Evolutionary conservation across 2,888 invertebrate species (phyloP).

Genomic region (Cantharis lateralis): DNA sequence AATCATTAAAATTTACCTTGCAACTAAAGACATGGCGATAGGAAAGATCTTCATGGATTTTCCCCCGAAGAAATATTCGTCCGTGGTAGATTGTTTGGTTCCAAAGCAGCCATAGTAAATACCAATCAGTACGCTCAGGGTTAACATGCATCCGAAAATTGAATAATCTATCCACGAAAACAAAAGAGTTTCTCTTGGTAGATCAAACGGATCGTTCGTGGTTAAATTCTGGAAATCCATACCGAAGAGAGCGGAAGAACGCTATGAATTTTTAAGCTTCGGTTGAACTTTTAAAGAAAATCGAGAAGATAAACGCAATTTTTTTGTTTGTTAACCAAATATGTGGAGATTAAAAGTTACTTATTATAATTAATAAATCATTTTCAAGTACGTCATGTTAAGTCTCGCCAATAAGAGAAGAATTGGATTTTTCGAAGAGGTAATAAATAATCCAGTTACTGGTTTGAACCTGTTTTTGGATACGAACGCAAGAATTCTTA

Average conservation of each 20-base stretch:
- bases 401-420: too few relatives aligned
- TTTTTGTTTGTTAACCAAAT: not conserved
- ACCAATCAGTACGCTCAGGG: constrained; percentile 41
- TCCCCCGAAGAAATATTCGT: constrained; percentile 72
- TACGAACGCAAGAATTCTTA: too few relatives aligned
- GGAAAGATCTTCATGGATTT: constrained; percentile 72
- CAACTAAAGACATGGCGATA: constrained; percentile 70
- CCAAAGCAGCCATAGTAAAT: constrained; percentile 59
- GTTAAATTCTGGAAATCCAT: not conserved
- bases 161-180: constrained; percentile 31
- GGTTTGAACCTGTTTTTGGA: too few relatives aligned
- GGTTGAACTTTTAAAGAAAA: not conserved
- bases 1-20: constrained; percentile 58
- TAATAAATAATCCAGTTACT: too few relatives aligned
- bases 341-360: not conserved
- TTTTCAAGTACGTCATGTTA: not conserved
- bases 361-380: not conserved
- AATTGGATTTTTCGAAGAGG: too few relatives aligned
- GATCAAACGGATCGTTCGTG: not conserved
- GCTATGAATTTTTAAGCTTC: not conserved
- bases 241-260: not conserved
- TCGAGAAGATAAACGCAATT: not conserved
- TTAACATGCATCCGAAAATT: constrained; percentile 51
- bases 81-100: constrained; percentile 64
- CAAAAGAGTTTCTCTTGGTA: not conserved